These are phyloP conservation scores for Merops nubicus DNA, from an alignment of 2,113 vertebrate species.

Conservation along the genomic window DNA sequence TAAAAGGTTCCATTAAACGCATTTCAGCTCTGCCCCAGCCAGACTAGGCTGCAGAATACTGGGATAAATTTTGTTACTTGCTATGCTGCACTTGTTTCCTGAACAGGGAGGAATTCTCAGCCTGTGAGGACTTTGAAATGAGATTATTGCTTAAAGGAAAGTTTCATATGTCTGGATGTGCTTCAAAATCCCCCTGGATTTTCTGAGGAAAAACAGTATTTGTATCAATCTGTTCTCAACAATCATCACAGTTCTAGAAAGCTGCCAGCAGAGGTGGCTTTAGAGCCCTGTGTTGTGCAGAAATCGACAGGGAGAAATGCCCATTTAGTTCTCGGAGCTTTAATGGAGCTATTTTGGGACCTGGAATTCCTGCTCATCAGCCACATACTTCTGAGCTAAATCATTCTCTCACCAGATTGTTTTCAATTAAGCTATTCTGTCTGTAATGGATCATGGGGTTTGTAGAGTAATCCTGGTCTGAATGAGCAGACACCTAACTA, in stretches of 20 bases:
- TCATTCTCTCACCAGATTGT: background rate
- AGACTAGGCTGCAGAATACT: background rate
- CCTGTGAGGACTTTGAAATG: background rate
- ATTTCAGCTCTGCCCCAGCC: background rate
- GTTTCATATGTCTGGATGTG: background rate
- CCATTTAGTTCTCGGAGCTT: background rate
- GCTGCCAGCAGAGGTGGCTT: background rate
- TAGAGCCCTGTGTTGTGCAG: background rate
- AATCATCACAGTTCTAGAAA: background rate
- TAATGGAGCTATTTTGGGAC: background rate
- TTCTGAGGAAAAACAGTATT: background rate
- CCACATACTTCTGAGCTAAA: background rate
- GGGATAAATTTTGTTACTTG: background rate
- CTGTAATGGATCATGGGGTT: background rate
- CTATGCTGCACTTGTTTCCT: background rate
- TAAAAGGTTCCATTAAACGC: background rate
- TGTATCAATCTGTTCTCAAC: background rate
- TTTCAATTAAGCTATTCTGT: conserved; percentile 7
- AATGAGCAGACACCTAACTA: background rate
- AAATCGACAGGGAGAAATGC: background rate
- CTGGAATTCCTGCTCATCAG: background rate
- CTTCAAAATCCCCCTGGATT: background rate
- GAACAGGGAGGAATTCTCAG: background rate
- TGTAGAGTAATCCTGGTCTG: background rate
- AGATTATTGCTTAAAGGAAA: background rate